A percentile compares a stretch with the other conserved stretches of the same genome.
Conservation (phyloP, 2,113 vertebrate genomes). For the Rhinopomastus cyanomelas region DNA sequence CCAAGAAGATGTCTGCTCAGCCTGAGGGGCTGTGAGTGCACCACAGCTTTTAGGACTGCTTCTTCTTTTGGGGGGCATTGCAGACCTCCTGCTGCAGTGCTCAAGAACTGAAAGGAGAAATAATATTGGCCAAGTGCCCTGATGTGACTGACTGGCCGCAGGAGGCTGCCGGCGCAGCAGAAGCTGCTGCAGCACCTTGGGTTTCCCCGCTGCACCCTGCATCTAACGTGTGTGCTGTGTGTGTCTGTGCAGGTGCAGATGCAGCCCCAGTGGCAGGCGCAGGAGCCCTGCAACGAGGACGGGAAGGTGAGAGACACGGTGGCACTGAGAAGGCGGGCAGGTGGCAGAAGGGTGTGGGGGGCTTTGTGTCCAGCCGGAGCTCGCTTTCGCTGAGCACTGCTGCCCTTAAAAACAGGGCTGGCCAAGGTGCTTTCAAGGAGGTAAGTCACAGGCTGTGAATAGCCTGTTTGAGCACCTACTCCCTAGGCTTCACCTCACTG, state of each 20-base stretch:
- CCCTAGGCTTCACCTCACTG: conserved; percentile 4
- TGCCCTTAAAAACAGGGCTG: not conserved
- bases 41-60: not conserved
- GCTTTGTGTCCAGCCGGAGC: not conserved
- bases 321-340: not conserved
- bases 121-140: not conserved
- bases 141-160: not conserved
- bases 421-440: not conserved
- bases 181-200: not conserved
- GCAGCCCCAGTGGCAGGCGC: conserved; percentile 32
- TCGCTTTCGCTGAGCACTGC: accelerated
- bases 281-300: not conserved
- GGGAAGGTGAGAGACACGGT: conserved; percentile 7
- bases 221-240: not conserved
- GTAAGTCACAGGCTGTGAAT: conserved; percentile 33
- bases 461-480: conserved; percentile 27
- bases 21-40: not conserved
- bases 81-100: not conserved
- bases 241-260: conserved; percentile 22
- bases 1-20: not conserved
- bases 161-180: not conserved
- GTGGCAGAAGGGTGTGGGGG: not conserved
- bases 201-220: not conserved
- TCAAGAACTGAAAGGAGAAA: not conserved
- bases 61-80: not conserved